Base-by-base conservation (phyloP, 1,140 invertebrate genomes). In the Lerema accius region DNA sequence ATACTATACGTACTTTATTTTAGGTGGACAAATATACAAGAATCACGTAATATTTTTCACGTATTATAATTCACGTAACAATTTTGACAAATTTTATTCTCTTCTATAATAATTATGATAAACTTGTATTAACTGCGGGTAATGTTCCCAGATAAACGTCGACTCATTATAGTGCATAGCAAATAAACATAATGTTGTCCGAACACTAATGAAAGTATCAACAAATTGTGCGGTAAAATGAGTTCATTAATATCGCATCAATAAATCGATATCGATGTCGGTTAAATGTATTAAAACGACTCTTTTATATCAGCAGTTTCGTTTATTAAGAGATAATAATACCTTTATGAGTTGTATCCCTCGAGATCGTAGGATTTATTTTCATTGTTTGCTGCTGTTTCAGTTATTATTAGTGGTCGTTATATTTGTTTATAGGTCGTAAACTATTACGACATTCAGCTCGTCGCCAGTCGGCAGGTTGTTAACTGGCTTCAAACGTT, bases 251-350 rank as follows among this genome's bases (percentile, higher is more conserved):
- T 82, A 75, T 73, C 65, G 17, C 55, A 58, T 58, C 65, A 72
- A 80, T 80, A 78, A 42, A 58, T 58, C 65, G 72, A 80, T 80
- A 78, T 63, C 46, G 65, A 61, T 61, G 62, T 65, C 76, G 68
- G 79, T 83, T 84, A 86, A 81, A 78, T 76, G 71, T 71, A 82
- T 77, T 65, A 80, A 76, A 81, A 84, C 76, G 84, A 80, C 79
- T 82, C 78, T 89, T 89, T 87, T 86, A 85, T 77, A 75, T 68
- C 73, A 67, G 63, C 71, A 77, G 79, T 85, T 88, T 71, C 70
- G 78, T 88, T 90, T 88, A 90, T 90, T 86, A 87, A 90, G 87
- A 90, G 80, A 90, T 86, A 84, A 90, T 84, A 81, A 82, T 84
- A 88, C 85, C 85, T 89, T 88, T 89, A 89, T 77, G 86, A 80